A percentile compares a stretch with the other conserved stretches of the same genome.
Conservation (phyloP, 2,797 vertebrate genomes). For the Oryzias dopingdopingensis region DNA sequence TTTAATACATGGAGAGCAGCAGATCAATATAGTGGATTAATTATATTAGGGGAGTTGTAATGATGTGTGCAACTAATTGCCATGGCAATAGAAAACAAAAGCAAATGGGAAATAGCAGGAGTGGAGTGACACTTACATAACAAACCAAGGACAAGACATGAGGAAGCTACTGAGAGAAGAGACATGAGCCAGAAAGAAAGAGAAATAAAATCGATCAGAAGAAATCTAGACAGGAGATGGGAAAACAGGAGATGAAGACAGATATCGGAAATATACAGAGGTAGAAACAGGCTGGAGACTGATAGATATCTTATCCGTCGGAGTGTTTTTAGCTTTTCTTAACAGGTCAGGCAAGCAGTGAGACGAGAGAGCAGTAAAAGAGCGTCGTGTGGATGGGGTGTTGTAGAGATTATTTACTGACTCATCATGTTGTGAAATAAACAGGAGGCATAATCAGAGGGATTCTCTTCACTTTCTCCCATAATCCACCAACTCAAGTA, state of each 20-base stretch:
- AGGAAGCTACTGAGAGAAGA: conserved; percentile 33
- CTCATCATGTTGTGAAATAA: conserved; percentile 60
- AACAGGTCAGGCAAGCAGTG: conserved; percentile 36
- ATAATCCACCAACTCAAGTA: conserved; percentile 70
- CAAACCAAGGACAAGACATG: conserved; percentile 48
- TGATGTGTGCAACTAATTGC: conserved; percentile 45
- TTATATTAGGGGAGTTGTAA: conserved; percentile 36
- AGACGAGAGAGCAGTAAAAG: conserved; percentile 40
- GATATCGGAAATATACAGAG: conserved; percentile 49
- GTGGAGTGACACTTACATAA: conserved; percentile 54
- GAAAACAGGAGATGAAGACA: conserved; percentile 40
- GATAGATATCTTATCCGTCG: conserved; percentile 43
- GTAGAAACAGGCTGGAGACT: conserved; percentile 39
- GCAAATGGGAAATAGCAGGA: conserved; percentile 52
- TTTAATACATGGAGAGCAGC: conserved; percentile 33
- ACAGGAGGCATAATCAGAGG: conserved; percentile 62
- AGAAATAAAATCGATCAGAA: conserved; percentile 54
- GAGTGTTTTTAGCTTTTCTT: conserved; percentile 50
- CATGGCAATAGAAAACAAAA: conserved; percentile 52
- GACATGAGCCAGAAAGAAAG: conserved; percentile 34
- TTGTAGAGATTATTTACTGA: conserved; percentile 58
- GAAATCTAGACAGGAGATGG: conserved; percentile 40
- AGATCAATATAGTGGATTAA: conserved; percentile 50
- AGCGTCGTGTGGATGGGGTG: conserved; percentile 20
- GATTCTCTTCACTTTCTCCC: conserved; percentile 46